phyloP scores from a whole-genome alignment of 2,113 vertebrate genomes.

The Macquaria ambigua region DNA sequence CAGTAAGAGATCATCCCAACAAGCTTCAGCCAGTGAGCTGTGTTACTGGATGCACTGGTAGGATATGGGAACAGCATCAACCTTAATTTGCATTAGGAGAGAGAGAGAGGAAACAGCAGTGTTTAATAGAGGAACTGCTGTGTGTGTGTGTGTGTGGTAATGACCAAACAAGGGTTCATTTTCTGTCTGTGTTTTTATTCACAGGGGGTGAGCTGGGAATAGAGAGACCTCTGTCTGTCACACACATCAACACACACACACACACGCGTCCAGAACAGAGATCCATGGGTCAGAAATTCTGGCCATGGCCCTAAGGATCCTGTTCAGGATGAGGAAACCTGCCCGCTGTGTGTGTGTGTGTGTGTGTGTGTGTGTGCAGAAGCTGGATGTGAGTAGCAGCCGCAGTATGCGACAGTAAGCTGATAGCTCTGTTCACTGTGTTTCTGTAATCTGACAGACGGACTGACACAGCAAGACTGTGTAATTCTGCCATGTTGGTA shows the following conservation, averaged over 20 bases:
- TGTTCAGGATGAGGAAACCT: conserved; percentile 70
- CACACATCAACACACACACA: conserved; percentile 34
- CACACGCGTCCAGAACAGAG: conserved; percentile 13
- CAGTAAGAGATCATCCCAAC: neutral
- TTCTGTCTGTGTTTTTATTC: conserved; percentile 68
- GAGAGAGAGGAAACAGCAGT: neutral
- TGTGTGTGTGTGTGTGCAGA: conserved; percentile 26
- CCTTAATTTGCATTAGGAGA: neutral
- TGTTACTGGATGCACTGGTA: neutral
- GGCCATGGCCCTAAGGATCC: conserved; percentile 63
- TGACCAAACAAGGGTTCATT: conserved; percentile 56
- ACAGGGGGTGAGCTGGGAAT: conserved; percentile 53
- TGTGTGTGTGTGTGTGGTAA: conserved; percentile 15
- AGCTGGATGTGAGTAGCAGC: conserved; percentile 59
- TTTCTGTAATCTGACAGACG: conserved; percentile 49
- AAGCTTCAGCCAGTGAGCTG: neutral
- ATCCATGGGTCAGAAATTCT: conserved; percentile 70
- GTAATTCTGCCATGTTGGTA: conserved; percentile 38
- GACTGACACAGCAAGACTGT: conserved; percentile 56
- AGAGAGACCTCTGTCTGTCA: conserved; percentile 60
- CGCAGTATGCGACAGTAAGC: conserved; percentile 55
- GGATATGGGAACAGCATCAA: neutral
- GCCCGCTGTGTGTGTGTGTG: conserved; percentile 45
- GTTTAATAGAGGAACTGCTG: neutral
- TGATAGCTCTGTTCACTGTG: conserved; percentile 49